phyloP scores from a whole-genome alignment of 2,113 vertebrate species.

The Clupea harengus region DNA sequence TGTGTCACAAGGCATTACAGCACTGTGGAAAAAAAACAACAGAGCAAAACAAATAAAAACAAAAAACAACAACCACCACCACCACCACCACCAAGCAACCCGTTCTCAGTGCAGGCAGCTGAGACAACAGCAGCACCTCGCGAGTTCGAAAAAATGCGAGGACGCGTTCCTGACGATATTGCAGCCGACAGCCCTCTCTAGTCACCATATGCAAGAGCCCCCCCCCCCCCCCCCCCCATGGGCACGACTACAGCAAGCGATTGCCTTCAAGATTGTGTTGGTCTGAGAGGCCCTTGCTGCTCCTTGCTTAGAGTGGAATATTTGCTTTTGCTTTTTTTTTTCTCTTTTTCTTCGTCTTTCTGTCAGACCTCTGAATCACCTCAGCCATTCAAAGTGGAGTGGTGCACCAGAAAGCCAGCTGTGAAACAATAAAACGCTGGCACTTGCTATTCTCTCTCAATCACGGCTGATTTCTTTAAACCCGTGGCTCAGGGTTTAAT shows the following conservation, averaged over 20 bases:
- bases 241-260: not conserved
- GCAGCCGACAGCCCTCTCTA: slow-evolving; percentile 30
- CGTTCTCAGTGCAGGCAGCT: slow-evolving; percentile 20
- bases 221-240: not conserved
- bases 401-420: not conserved
- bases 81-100: not conserved
- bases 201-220: slow-evolving; percentile 18
- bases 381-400: not conserved
- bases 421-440: not conserved
- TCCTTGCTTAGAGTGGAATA: not conserved
- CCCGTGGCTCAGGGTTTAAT: slow-evolving; percentile 59
- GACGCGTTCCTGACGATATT: not conserved
- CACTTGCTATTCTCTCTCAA: slow-evolving; percentile 62
- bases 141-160: not conserved
- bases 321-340: not conserved
- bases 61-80: not conserved
- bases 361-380: slow-evolving; percentile 2
- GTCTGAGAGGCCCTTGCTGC: not conserved
- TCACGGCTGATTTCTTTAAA: slow-evolving; percentile 73
- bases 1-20: slow-evolving; percentile 33
- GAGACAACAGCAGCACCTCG: slow-evolving; percentile 1
- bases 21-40: not conserved
- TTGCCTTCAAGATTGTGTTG: not conserved
- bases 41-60: slow-evolving; percentile 8
- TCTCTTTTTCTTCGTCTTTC: not conserved